These are phyloP conservation scores for Cassiopea xamachana DNA, from an alignment of 30 jellyfish, hydroid and myxozoan species.

Conservation along the genomic window DNA sequence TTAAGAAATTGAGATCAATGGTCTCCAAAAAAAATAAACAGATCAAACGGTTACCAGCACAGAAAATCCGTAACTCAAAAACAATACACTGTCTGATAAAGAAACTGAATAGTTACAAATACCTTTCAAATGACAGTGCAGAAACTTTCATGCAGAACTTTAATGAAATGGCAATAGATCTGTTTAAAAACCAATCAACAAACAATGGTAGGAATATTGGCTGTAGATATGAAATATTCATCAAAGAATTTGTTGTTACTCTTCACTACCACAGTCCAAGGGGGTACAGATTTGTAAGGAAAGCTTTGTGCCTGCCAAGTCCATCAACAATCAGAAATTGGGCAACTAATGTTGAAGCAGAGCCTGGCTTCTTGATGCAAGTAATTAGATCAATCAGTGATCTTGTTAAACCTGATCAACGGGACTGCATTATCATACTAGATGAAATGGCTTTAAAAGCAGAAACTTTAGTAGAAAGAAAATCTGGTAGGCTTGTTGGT, in stretches of 20 bases:
- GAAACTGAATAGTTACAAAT: constrained; percentile 4
- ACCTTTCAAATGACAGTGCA: background rate
- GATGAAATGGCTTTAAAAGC: constrained; percentile 45
- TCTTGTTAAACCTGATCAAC: constrained; percentile 2
- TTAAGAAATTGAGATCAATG: constrained; percentile 8
- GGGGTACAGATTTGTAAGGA: constrained; percentile 34
- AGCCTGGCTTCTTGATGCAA: constrained; percentile 47
- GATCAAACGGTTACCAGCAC: constrained; percentile 8
- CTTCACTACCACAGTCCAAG: constrained; percentile 48
- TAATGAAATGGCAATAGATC: constrained; percentile 11
- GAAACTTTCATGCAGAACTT: constrained; percentile 7
- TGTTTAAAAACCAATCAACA: constrained; percentile 11
- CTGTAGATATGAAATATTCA: background rate
- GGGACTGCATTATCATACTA: constrained; percentile 13
- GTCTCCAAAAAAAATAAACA: constrained; percentile 5
- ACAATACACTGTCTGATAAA: background rate
- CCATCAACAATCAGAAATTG: constrained; percentile 50
- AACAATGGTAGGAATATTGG: background rate
- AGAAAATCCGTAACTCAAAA: background rate
- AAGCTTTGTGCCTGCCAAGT: constrained; percentile 29
- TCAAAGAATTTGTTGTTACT: constrained; percentile 35
- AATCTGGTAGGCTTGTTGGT: constrained; percentile 31
- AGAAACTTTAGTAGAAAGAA: constrained; percentile 15
- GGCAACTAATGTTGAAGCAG: constrained; percentile 44
- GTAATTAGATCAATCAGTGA: background rate